Evolutionary conservation across 2,797 vertebrate species (phyloP), one percentile per base, ranked within the genome.

Genomic region (Sylvilagus floridanus): DNA sequence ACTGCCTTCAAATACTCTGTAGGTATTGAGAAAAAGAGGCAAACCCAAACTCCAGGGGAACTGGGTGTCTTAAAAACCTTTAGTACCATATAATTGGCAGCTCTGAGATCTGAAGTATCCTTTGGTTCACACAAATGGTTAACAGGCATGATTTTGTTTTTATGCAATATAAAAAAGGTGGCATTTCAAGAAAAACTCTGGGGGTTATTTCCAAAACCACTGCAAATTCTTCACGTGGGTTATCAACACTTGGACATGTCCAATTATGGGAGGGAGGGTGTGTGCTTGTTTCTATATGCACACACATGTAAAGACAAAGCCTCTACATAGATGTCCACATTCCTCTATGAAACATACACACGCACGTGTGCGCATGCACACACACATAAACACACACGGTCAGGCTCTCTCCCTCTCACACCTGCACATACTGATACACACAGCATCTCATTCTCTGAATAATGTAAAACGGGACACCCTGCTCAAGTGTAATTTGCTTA

Each of bases 21-120:
- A 71, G 72, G 87, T 11, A 95, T 28, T n/a, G 96, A 92, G 91
- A 96, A 65, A 94, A 90, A 95, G 68, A 91, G 21, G 65, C 84
- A 94, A 96, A 93, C 63, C 96, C 91, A 95, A 97, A 97, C 84
- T 65, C 24, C 93, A 96, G 97, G 96, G 68, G 3, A 76, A 83
- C 91, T 84, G 90, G 96, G 97, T 97, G 96, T 97, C 96, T 97
- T 97, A 98, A 96, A 65, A 96, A 97, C 95, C 93, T 96, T 97
- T 96, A 98, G 98, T 98, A 98, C 98, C 98, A 97, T 96, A 86
- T 92, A 79, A 91, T 62, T 96, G 98, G 98, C 96, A 98, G 97
- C 97, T 97, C 97, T 98, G 95, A 97, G 97, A 97, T 84, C 63
- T 71, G 88, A 97, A 97, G 91, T 97, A 96, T 97, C 96, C 98